Percentiles rank a stretch among this genome's conserved stretches.
Conservation (phyloP, 2,888 invertebrate species). For the Orgyia antiqua region DNA sequence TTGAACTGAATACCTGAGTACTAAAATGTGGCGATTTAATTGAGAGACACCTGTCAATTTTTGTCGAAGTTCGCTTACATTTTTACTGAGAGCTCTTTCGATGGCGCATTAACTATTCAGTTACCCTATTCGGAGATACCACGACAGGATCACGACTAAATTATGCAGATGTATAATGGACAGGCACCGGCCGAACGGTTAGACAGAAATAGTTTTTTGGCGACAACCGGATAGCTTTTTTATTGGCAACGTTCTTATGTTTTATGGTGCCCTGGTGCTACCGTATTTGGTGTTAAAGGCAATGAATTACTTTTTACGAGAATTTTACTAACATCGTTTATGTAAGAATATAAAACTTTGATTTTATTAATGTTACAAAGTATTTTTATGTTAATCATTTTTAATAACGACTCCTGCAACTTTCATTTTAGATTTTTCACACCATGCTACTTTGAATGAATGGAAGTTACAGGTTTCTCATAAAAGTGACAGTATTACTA, state of each 20-base stretch:
- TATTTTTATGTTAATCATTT: background rate
- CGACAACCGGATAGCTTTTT: slow-evolving; percentile 19
- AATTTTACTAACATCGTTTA: slow-evolving; percentile 3
- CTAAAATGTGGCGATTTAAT: slow-evolving; percentile 36
- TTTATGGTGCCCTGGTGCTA: slow-evolving; percentile 9
- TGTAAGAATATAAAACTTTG: slow-evolving; percentile 4
- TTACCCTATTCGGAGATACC: slow-evolving; percentile 47
- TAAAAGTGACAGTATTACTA: too few species aligned
- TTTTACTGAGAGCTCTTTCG: slow-evolving; percentile 44
- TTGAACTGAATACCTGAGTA: slow-evolving; percentile 16
- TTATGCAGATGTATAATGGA: slow-evolving; percentile 73
- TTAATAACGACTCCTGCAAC: too few species aligned
- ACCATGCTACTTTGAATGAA: too few species aligned
- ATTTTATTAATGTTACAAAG: slow-evolving; percentile 1
- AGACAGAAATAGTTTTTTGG: slow-evolving; percentile 53
- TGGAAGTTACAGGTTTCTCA: too few species aligned
- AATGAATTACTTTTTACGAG: slow-evolving; percentile 6
- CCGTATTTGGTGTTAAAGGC: slow-evolving; percentile 7
- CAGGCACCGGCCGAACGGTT: slow-evolving; percentile 43
- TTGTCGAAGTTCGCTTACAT: slow-evolving; percentile 33
- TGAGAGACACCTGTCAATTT: slow-evolving; percentile 67
- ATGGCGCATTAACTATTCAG: slow-evolving; percentile 65
- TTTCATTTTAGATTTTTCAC: too few species aligned
- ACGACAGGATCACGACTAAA: slow-evolving; percentile 60
- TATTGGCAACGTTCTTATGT: slow-evolving; percentile 17